phyloP scores from a whole-genome alignment of 2,797 vertebrate species.

The Sebastes ruberrimus region DNA sequence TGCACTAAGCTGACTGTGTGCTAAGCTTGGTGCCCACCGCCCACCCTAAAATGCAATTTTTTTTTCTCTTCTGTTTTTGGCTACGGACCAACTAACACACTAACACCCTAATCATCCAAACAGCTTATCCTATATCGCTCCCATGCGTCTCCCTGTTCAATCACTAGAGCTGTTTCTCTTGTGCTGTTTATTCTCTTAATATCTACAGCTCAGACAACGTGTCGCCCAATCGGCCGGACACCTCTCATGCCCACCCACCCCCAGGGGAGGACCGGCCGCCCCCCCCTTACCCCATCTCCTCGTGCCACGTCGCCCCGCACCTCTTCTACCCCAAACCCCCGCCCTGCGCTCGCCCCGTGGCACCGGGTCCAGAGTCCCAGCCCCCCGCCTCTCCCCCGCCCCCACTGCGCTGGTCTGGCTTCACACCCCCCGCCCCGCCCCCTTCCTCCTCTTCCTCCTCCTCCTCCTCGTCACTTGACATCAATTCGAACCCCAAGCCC shows the following conservation, averaged over 20 bases:
- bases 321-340: constrained; percentile 84
- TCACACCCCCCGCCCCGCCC: constrained; percentile 80
- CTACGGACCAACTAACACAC: constrained; percentile 60
- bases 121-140: constrained; percentile 62
- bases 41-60: constrained; percentile 56
- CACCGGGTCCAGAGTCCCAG: constrained; percentile 85
- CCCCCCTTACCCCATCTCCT: constrained; percentile 82
- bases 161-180: constrained; percentile 83
- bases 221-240: constrained; percentile 88
- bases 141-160: constrained; percentile 77
- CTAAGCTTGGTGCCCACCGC: constrained; percentile 73
- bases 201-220: constrained; percentile 89
- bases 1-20: constrained; percentile 76
- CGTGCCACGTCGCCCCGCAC: constrained; percentile 78
- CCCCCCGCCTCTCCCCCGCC: constrained; percentile 80
- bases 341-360: constrained; percentile 83
- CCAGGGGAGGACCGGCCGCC: constrained; percentile 84
- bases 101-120: constrained; percentile 64
- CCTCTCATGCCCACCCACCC: constrained; percentile 85
- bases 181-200: constrained; percentile 85
- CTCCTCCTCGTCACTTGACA: constrained; percentile 85
- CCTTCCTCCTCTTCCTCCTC: constrained; percentile 82
- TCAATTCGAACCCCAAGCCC: constrained; percentile 87
- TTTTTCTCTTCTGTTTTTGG: constrained; percentile 49
- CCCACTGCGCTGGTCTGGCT: constrained; percentile 83